Base-by-base conservation (phyloP, 1,140 invertebrate genomes). In the Ceratina japonica region DNA sequence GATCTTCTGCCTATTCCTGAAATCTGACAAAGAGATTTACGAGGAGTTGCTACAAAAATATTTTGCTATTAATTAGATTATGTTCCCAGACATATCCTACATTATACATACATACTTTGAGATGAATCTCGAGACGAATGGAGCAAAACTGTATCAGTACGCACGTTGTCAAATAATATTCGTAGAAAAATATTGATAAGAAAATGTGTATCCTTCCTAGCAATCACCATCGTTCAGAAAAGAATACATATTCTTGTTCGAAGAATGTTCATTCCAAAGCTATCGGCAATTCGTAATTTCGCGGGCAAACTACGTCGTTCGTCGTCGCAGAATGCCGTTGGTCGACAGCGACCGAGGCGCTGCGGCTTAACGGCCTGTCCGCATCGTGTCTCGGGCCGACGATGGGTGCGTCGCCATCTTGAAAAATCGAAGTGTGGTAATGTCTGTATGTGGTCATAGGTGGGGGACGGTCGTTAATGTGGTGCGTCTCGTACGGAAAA, bases 1-100 rank as follows among this genome's bases (percentile, higher is more conserved):
- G 1, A 96, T 98, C 37, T 98, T 98, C 88, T 97, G 96, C 87
- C 89, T 97, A 10, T 98, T 97, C 86, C 90, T 96, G 73, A 92
- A 94, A 51, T 89, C 93, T 24, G 97, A 98, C 93, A 94, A 95
- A 49, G 91, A 94, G 37, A 94, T 96, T 54, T 98, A 98, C 90
- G 93, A 96, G 87, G 94, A 94, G 16, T 88, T 96, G 15, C 89
- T 97, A 88, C 95, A 95, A 85, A 91, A 95, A 76, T 97, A 95
- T 91, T 97, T 97, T 91, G 95, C 95, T 24, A 18, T 84, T 10
- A 69, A 89, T 20, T 83, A 49, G 68, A 65, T 27, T 51, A 15
- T 27, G 8, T 24, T 0, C 24, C 44, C 15, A 71, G 20, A 49
- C 5, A 13, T 44, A 52, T 69, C 3, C 12, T 18, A 52, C 63